Evolutionary conservation across 53 echinoderm and acorn worm species (phyloP), one percentile per base, ranked within the genome.

Genomic region (Stichopus horrens): DNA sequence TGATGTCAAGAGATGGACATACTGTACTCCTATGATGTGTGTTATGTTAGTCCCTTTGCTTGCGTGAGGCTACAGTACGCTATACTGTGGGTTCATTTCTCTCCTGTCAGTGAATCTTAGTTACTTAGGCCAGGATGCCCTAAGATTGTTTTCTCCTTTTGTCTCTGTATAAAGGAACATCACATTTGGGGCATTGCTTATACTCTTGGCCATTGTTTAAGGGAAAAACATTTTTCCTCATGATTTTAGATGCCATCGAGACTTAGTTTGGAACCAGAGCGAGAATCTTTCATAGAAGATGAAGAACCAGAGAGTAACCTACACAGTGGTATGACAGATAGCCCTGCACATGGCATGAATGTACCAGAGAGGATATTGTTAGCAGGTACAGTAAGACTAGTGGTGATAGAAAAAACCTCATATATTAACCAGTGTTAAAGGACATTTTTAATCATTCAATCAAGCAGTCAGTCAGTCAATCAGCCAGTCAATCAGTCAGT

Each of bases 361-460:
- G 96, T 96, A 56, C 96, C 96, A 23, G 96, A 96, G 13, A 90
- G 96, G 52, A 96, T 96, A 21, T 83, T 96, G 51, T 83, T 96
- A 16, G 96, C 93, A 77, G 96, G 96, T 96, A 60, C 37, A 37
- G 37, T 1, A 22, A 19, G 63, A 63, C 63, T 63, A 6, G 10
- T 60, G 63, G 14, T 60, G 37, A 37, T 37, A 2, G 37, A 37
- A 37, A 37, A 37, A 37, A 37, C 37, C 37, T 37, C 37, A 37
- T 37, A 0, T 37, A 37, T 37, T 37, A 37, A 37, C 37, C 1
- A 37, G 37, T 37, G 37, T 37, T 37, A 37, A 37, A 37, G 37
- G 37, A 37, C 37, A 37, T 37, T 37, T 37, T 37, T 37, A 37
- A 37, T 37, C 37, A 37, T 1, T 37, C 37, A 37, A 37, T 37